A percentile compares a stretch with the other conserved stretches of the same genome.
These are phyloP conservation scores for Pangasius larnaudii DNA, from an alignment of 2,797 vertebrate genomes.

Conservation along the genomic window DNA sequence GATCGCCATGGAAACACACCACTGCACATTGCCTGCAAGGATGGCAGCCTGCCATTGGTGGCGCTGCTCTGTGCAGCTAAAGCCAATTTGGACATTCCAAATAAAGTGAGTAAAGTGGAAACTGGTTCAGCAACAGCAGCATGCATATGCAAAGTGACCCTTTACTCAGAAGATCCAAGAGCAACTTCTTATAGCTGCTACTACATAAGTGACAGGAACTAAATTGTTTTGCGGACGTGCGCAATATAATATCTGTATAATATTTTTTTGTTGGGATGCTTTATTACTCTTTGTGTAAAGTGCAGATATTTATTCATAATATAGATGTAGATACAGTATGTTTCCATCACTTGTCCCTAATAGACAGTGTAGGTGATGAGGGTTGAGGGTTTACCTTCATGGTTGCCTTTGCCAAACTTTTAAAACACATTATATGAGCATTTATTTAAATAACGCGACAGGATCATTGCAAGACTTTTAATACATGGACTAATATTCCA, in stretches of 20 bases:
- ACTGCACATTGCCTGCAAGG: conserved; percentile 94
- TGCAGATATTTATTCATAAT: neutral
- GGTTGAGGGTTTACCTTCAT: neutral
- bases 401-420: neutral
- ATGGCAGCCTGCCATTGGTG: conserved; percentile 88
- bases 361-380: no score
- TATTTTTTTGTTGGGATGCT: neutral
- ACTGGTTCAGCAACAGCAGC: neutral
- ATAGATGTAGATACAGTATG: neutral
- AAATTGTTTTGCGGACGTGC: neutral
- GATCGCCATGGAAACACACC: conserved; percentile 95
- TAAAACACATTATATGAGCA: neutral
- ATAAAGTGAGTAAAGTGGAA: conserved; percentile 81
- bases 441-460: neutral
- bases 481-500: neutral
- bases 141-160: neutral
- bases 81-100: conserved; percentile 87
- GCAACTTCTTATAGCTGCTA: neutral
- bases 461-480: neutral
- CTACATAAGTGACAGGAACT: neutral
- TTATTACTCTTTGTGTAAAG: neutral
- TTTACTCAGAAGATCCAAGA: neutral
- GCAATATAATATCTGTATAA: neutral
- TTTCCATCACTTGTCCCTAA: neutral
- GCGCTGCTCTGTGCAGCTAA: conserved; percentile 82